Conservation (phyloP, 1,140 invertebrate genomes). For the Scaptomyza montana region DNA sequence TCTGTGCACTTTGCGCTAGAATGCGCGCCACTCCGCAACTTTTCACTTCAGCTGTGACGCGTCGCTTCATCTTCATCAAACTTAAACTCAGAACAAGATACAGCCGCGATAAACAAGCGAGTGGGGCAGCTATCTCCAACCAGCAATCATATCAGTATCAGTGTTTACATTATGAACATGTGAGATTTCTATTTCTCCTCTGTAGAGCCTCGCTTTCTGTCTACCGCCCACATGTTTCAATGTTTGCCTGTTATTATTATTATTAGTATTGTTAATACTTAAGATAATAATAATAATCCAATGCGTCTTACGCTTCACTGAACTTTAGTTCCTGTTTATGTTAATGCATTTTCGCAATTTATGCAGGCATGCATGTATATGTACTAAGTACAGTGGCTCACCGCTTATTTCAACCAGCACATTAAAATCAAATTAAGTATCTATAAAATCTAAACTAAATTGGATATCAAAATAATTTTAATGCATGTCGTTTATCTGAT, state of each 20-base stretch:
- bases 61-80: conserved; percentile 66
- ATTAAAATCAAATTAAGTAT: too few species aligned
- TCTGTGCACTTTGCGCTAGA: conserved; percentile 78
- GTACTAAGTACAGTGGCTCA: background rate
- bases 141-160: conserved; percentile 35
- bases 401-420: too few species aligned
- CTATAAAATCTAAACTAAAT: too few species aligned
- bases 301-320: conserved; percentile 60
- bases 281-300: conserved; percentile 59
- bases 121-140: conserved; percentile 23
- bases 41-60: conserved; percentile 57
- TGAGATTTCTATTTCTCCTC: background rate
- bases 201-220: conserved; percentile 13
- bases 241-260: conserved; percentile 37
- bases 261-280: conserved; percentile 32
- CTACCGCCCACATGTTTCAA: conserved; percentile 25
- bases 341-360: conserved; percentile 67
- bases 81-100: conserved; percentile 6
- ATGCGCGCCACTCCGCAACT: conserved; percentile 62
- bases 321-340: conserved; percentile 68
- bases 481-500: too few species aligned
- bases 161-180: background rate
- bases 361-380: conserved; percentile 37
- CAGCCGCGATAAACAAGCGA: conserved; percentile 4
- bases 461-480: too few species aligned